A percentile compares a stretch with the other conserved stretches of the same genome.
Evolutionary conservation across 2,888 invertebrate genomes (phyloP).

Genomic region (Ophraella communa): DNA sequence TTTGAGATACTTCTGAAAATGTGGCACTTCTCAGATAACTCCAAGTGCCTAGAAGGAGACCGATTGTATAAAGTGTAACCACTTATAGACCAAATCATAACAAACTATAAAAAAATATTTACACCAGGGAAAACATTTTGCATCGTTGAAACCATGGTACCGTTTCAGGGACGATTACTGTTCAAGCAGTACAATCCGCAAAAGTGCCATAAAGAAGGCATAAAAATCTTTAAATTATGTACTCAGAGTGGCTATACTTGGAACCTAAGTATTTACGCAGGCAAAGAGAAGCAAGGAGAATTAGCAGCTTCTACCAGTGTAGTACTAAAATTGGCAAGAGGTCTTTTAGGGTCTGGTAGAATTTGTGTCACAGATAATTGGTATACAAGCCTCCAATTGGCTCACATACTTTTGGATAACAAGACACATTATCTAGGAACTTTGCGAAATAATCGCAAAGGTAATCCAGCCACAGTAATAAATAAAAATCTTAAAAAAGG

Average conservation of each 20-base stretch:
- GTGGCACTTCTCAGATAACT: constrained; percentile 44
- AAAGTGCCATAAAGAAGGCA: constrained; percentile 45
- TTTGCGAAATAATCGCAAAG: constrained; percentile 2
- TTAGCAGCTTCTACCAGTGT: constrained; percentile 3
- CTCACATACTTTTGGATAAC: constrained; percentile 30
- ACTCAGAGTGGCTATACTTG: constrained; percentile 33
- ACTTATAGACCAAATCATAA: constrained; percentile 34
- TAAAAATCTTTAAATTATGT: constrained; percentile 46
- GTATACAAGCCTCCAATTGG: constrained; percentile 35
- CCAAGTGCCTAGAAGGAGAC: constrained; percentile 36
- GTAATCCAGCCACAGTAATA: background rate
- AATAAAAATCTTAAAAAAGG: background rate
- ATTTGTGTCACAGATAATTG: constrained; percentile 30
- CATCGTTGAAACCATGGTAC: constrained; percentile 45
- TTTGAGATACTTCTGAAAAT: constrained; percentile 28
- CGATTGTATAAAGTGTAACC: constrained; percentile 39
- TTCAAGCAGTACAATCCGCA: constrained; percentile 43
- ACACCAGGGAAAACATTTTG: constrained; percentile 40
- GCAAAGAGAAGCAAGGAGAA: constrained; percentile 28
- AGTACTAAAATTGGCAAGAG: constrained; percentile 15
- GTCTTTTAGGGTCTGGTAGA: constrained; percentile 17
- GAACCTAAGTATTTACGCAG: constrained; percentile 35
- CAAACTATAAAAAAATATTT: constrained; percentile 35
- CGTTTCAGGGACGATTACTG: constrained; percentile 42
- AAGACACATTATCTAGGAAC: constrained; percentile 36